Base-by-base conservation (phyloP, 2,888 invertebrate species). In the Alloscopus bannaensis region DNA sequence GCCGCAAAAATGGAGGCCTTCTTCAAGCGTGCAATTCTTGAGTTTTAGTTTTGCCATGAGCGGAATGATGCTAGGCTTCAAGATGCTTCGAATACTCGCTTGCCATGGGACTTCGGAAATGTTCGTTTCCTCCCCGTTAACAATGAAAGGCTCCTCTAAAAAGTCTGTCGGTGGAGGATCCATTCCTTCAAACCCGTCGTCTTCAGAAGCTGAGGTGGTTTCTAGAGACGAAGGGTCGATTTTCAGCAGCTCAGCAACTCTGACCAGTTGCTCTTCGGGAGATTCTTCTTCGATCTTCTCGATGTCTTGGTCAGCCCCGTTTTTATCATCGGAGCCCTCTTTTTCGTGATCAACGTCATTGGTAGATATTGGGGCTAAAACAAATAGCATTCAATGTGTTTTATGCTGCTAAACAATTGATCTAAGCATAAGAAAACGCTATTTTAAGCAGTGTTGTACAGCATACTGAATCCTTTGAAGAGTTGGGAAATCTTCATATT, bases 401-500 rank as follows among this genome's bases (percentile, higher is more conserved):
- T n/a, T n/a, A n/a, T n/a, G n/a, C n/a, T n/a, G n/a, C n/a, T n/a
- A n/a, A n/a, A n/a, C n/a, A n/a, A n/a, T n/a, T n/a, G n/a, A n/a
- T n/a, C n/a, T n/a, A n/a, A n/a, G n/a, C n/a, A n/a, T n/a, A n/a
- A n/a, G n/a, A n/a, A n/a, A n/a, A n/a, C n/a, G n/a, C n/a, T n/a
- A n/a, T n/a, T n/a, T n/a, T n/a, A n/a, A n/a, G n/a, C n/a, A n/a
- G n/a, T n/a, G n/a, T n/a, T n/a, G n/a, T 47, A 26, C 52, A n/a
- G n/a, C n/a, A n/a, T n/a, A n/a, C n/a, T n/a, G n/a, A n/a, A n/a
- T n/a, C n/a, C n/a, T n/a, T n/a, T n/a, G 20, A 31, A 36, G 26
- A 78, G 55, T 65, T 83, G 84, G 1, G 73, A 77, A 16, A 85
- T 65, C 68, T 80, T 83, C 13, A 85, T 81, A 3, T 80, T 75